Conservation (phyloP, 23 tunicate genomes). For the Botrylloides violaceus region DNA sequence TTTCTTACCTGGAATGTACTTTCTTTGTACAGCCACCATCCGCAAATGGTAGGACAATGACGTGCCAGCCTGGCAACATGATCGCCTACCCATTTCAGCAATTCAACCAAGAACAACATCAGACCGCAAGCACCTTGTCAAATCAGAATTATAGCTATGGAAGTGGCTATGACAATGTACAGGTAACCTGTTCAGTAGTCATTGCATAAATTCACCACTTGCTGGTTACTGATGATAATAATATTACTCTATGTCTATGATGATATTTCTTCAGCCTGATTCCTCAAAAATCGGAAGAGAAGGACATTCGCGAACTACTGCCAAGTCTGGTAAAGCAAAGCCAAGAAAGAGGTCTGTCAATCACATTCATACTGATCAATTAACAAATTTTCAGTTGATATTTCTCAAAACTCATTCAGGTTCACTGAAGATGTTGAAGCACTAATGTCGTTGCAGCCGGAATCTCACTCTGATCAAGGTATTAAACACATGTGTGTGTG, state of each 20-base stretch:
- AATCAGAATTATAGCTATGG: neutral
- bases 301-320: neutral
- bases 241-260: no score
- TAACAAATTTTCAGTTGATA: no score
- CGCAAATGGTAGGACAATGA: no score
- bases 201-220: no score
- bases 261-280: slow-evolving; percentile 14
- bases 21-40: no score
- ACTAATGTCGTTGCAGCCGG: neutral
- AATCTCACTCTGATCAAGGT: neutral
- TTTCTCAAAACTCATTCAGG: neutral
- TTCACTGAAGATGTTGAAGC: neutral
- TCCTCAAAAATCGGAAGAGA: neutral
- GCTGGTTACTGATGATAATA: no score
- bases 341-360: slow-evolving; percentile 8
- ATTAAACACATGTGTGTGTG: neutral
- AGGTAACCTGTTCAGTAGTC: neutral
- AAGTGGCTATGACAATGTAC: neutral
- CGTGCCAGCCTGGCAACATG: neutral
- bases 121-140: neutral
- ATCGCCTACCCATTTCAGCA: neutral
- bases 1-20: no score
- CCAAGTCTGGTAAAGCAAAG: neutral
- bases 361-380: no score
- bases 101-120: neutral